A percentile compares a stretch with the other conserved stretches of the same genome.
phyloP scores from a whole-genome alignment of 2,888 invertebrate species.

The Drosophila nigritarsus region DNA sequence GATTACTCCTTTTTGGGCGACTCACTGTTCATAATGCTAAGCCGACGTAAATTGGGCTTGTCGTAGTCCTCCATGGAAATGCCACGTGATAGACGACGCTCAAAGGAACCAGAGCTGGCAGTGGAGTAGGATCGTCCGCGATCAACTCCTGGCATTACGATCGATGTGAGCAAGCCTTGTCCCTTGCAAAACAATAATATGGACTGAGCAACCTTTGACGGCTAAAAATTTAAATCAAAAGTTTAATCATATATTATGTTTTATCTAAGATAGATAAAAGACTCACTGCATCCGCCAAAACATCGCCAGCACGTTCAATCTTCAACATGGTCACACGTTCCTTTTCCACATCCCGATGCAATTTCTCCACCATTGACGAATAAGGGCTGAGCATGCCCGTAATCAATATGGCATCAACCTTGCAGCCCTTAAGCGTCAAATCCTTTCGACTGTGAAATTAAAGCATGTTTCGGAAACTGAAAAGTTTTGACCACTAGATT shows the following conservation, averaged over 20 bases:
- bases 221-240: constrained; percentile 86
- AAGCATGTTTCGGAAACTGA: not conserved
- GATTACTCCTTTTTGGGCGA: constrained; percentile 87
- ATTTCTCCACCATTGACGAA: constrained; percentile 91
- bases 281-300: constrained; percentile 92
- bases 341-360: constrained; percentile 92
- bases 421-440: constrained; percentile 89
- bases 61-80: constrained; percentile 94
- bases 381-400: constrained; percentile 93
- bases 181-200: constrained; percentile 95
- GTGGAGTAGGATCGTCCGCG: constrained; percentile 87
- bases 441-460: constrained; percentile 89
- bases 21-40: constrained; percentile 87
- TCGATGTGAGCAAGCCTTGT: constrained; percentile 92
- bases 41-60: constrained; percentile 91
- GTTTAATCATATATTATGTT: not conserved
- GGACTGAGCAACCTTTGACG: constrained; percentile 94
- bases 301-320: constrained; percentile 94
- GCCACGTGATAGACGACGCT: constrained; percentile 86
- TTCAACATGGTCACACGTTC: constrained; percentile 93
- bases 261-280: not conserved
- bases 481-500: not conserved
- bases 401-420: constrained; percentile 92
- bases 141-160: constrained; percentile 92
- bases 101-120: constrained; percentile 86